Evolutionary conservation across 2,113 vertebrate species (phyloP).

Genomic region (Theristicus caerulescens): DNA sequence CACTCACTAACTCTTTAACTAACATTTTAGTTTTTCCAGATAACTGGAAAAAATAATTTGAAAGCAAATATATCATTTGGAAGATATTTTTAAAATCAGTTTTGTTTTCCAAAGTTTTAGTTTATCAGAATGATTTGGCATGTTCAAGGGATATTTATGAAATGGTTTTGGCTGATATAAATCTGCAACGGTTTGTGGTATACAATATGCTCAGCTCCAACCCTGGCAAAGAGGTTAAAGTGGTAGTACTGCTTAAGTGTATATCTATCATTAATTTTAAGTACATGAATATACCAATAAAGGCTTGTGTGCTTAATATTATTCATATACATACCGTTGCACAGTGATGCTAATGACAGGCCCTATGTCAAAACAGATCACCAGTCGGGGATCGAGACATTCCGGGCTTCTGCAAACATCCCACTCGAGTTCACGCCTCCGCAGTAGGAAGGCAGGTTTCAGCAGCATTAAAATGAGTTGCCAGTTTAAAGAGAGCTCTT

Average conservation of each 20-base stretch:
- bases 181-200: not conserved
- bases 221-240: not conserved
- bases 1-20: not conserved
- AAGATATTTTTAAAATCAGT: not conserved
- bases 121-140: not conserved
- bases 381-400: not conserved
- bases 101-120: not conserved
- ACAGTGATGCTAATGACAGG: accelerated
- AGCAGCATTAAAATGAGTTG: not conserved
- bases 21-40: not conserved
- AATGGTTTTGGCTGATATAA: not conserved
- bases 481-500: not conserved
- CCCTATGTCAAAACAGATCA: not conserved
- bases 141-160: not conserved
- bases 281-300: accelerated
- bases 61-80: not conserved
- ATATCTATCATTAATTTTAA: not conserved
- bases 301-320: not conserved
- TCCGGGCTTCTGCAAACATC: not conserved
- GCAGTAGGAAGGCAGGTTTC: not conserved
- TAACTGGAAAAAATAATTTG: not conserved
- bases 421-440: not conserved
- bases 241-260: not conserved
- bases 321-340: accelerated
- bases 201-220: not conserved